Conservation (phyloP, 2,888 invertebrate species). For the Andrena trimmerana region DNA sequence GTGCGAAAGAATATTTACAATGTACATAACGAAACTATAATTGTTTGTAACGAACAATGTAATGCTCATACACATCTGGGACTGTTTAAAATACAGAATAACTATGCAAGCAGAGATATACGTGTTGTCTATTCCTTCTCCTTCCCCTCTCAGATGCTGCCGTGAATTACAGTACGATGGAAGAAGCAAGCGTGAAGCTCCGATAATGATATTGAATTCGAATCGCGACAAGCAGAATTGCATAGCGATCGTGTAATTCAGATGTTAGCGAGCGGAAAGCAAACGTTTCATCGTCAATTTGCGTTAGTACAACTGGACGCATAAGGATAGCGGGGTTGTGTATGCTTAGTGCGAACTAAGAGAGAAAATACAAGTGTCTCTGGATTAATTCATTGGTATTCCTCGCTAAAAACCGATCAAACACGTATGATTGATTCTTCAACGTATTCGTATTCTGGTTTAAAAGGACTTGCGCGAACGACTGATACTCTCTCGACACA, state of each 20-base stretch:
- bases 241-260: conserved; percentile 29
- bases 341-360: conserved; percentile 59
- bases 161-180: conserved; percentile 86
- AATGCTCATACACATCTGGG: conserved; percentile 27
- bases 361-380: conserved; percentile 33
- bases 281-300: conserved; percentile 59
- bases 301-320: conserved; percentile 82
- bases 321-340: conserved; percentile 77
- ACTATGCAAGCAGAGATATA: conserved; percentile 69
- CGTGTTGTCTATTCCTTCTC: conserved; percentile 86
- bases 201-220: conserved; percentile 50
- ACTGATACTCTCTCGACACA: background rate
- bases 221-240: conserved; percentile 30
- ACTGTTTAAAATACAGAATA: conserved; percentile 35
- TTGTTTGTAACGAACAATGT: conserved; percentile 20
- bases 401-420: background rate
- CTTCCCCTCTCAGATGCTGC: conserved; percentile 88
- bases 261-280: conserved; percentile 46
- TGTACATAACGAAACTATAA: conserved; percentile 15
- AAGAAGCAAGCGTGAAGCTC: conserved; percentile 74
- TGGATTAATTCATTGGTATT: background rate
- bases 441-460: conserved; percentile 18
- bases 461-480: conserved; percentile 2
- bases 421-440: conserved; percentile 6
- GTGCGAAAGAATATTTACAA: conserved; percentile 28